phyloP scores from a whole-genome alignment of 1,140 invertebrate species.

The Anagrus nilaparvatae region DNA sequence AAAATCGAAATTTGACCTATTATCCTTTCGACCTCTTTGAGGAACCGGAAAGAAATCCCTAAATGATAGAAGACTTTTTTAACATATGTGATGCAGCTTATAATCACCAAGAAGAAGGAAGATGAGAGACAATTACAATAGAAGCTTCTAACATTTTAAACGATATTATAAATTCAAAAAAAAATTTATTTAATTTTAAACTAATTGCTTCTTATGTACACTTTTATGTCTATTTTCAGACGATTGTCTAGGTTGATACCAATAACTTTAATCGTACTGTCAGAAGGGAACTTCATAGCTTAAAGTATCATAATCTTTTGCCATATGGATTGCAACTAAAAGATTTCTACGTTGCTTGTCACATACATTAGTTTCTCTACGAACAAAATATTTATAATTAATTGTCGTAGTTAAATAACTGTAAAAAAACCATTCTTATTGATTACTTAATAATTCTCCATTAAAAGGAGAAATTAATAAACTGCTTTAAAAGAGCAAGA shows the following conservation, averaged over 20 bases:
- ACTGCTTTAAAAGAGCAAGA: conserved; percentile 75
- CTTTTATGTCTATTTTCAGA: conserved; percentile 17
- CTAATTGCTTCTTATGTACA: conserved; percentile 13
- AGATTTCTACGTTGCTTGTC: conserved; percentile 66
- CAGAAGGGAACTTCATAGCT: conserved; percentile 73
- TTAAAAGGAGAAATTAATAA: conserved; percentile 76
- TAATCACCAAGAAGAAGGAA: too few species aligned
- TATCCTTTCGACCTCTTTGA: too few species aligned
- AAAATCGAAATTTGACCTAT: too few species aligned
- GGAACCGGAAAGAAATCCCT: too few species aligned
- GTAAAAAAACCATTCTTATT: conserved; percentile 31
- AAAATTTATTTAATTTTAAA: conserved; percentile 10
- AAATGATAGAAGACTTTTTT: too few species aligned
- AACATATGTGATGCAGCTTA: too few species aligned
- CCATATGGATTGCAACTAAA: conserved; percentile 62
- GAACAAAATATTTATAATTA: conserved; percentile 24
- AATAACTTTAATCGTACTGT: conserved; percentile 72
- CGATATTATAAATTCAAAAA: too few species aligned
- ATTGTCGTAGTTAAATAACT: conserved; percentile 7
- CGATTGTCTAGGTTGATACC: conserved; percentile 43
- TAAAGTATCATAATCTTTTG: conserved; percentile 67
- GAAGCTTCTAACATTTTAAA: conserved; percentile 25
- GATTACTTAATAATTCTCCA: conserved; percentile 49
- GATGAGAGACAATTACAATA: conserved; percentile 81
- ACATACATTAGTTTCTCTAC: conserved; percentile 70